Percentiles rank a stretch among this genome's conserved stretches.
These are phyloP conservation scores for Anseranas semipalmata DNA, from an alignment of 2,113 vertebrate genomes.

Conservation along the genomic window DNA sequence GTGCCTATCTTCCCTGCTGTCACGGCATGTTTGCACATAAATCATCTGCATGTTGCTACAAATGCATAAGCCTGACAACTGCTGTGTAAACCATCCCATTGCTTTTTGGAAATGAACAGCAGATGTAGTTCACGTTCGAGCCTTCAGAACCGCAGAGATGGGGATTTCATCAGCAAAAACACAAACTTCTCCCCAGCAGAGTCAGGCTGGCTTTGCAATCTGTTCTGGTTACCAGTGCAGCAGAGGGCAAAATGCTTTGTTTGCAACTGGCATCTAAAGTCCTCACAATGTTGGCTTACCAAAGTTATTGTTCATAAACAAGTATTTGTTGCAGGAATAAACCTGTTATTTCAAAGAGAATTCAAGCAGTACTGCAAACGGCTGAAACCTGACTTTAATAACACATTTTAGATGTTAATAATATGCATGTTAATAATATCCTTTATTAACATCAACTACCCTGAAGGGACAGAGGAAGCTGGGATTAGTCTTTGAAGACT, in stretches of 20 bases:
- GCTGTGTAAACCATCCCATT: neutral
- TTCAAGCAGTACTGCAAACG: neutral
- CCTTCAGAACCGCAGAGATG: neutral
- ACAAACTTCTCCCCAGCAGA: neutral
- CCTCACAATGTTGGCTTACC: neutral
- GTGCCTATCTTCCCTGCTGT: neutral
- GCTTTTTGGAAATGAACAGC: neutral
- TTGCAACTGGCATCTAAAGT: neutral
- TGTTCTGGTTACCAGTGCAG: neutral
- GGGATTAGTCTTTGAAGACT: neutral
- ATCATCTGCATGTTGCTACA: neutral
- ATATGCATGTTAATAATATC: neutral
- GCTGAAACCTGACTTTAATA: neutral
- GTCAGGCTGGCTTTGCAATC: neutral
- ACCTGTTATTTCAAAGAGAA: neutral
- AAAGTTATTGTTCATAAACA: neutral
- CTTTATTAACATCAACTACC: neutral
- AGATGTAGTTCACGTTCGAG: neutral
- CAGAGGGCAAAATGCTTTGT: neutral
- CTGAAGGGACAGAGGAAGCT: neutral
- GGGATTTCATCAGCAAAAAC: neutral
- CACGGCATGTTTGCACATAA: neutral
- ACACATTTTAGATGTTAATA: neutral
- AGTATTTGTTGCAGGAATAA: neutral
- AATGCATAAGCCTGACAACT: neutral